These are phyloP conservation scores for Tetrapedia diversipes DNA, from an alignment of 2,888 invertebrate species.

Conservation along the genomic window DNA sequence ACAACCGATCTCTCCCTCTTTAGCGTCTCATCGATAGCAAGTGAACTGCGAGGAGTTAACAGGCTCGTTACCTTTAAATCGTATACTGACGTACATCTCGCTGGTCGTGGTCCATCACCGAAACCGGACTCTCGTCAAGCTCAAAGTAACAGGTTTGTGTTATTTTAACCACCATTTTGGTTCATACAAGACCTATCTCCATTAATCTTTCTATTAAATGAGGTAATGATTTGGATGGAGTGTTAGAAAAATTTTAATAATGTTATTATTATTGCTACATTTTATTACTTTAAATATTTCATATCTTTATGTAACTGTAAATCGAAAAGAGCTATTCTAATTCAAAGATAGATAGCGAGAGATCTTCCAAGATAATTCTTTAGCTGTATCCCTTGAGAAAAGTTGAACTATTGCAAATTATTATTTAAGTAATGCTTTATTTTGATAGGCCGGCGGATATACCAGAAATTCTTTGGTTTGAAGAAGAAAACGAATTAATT, in stretches of 20 bases:
- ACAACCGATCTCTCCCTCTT: conserved; percentile 92
- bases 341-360: no score
- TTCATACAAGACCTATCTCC: no score
- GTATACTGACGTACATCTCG: conserved; percentile 83
- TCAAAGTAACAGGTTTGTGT: conserved; percentile 76
- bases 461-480: conserved; percentile 87
- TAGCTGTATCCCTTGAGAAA: no score
- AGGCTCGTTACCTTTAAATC: conserved; percentile 84
- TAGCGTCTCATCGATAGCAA: conserved; percentile 88
- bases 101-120: conserved; percentile 87
- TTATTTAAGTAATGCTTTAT: neutral
- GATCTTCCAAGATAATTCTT: no score
- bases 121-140: conserved; percentile 86
- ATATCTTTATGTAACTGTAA: no score
- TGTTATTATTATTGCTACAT: no score
- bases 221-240: no score
- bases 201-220: no score
- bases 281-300: no score
- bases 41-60: conserved; percentile 83
- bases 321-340: no score
- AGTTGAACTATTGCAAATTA: no score
- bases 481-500: conserved; percentile 91
- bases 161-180: neutral
- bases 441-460: conserved; percentile 85
- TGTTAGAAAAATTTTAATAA: no score